Conservation (phyloP, 2,113 vertebrate genomes). For the Amazona vittata region DNA sequence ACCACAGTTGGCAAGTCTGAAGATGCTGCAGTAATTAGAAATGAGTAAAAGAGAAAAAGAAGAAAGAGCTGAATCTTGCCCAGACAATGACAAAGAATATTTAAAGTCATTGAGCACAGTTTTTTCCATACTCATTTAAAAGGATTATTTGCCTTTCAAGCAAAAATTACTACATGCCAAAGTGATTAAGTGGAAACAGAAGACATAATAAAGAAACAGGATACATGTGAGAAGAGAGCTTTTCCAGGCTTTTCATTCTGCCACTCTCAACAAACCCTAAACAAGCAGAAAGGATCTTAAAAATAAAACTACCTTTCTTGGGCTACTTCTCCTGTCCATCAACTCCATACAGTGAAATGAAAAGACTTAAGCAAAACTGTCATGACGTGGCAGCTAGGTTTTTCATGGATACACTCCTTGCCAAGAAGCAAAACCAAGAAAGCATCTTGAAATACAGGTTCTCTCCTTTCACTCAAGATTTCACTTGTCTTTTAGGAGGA, state of each 20-base stretch:
- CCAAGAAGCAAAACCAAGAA: not conserved
- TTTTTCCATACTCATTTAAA: not conserved
- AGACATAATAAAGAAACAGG: not conserved
- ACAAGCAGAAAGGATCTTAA: not conserved
- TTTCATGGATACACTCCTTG: not conserved
- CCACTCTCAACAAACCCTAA: not conserved
- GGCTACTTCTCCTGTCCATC: not conserved
- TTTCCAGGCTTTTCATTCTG: not conserved
- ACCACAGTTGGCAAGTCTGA: not conserved
- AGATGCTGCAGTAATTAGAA: not conserved
- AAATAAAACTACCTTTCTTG: not conserved
- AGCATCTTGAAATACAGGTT: not conserved
- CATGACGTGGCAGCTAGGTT: not conserved
- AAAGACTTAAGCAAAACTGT: not conserved
- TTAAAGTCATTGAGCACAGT: not conserved
- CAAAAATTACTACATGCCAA: not conserved
- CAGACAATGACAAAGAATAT: not conserved
- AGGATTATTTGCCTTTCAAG: not conserved
- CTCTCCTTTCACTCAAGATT: not conserved
- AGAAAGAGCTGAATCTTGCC: not conserved
- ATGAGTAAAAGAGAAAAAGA: not conserved
- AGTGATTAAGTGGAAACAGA: not conserved
- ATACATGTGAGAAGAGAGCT: not conserved
- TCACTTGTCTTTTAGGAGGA: not conserved
- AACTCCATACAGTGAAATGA: not conserved